A percentile compares a stretch with the other conserved stretches of the same genome.
Conservation (phyloP, 2,113 vertebrate species). For the Leptosomus discolor region DNA sequence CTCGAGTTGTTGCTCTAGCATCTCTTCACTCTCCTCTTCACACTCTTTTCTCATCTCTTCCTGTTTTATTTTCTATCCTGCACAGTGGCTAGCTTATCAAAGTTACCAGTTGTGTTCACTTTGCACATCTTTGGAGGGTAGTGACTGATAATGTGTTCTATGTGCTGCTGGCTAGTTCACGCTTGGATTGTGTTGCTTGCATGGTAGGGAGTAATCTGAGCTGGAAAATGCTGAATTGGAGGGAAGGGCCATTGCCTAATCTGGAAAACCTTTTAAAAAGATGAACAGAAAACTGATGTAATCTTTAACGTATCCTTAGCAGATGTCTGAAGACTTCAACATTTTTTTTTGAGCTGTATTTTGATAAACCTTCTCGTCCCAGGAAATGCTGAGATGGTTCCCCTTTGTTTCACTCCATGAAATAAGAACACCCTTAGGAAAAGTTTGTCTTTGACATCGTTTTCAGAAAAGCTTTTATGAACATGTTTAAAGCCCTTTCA, state of each 20-base stretch:
- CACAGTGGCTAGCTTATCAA: neutral
- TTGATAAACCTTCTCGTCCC: neutral
- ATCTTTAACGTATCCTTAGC: neutral
- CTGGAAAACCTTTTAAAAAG: neutral
- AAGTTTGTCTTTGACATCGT: neutral
- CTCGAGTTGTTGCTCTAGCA: neutral
- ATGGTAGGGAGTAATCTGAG: neutral
- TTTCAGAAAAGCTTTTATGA: neutral
- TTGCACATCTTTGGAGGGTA: neutral
- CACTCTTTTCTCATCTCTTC: neutral
- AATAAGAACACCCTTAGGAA: neutral
- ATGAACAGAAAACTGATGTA: neutral
- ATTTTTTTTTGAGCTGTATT: neutral
- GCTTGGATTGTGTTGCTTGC: neutral
- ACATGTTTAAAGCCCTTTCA: neutral
- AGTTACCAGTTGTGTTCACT: neutral
- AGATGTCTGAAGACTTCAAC: neutral
- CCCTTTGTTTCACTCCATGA: neutral
- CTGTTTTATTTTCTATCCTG: neutral
- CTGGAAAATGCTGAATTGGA: neutral
- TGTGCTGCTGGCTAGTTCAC: neutral
- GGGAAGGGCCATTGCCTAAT: neutral
- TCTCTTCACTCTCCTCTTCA: neutral
- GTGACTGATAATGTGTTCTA: neutral
- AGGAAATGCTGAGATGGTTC: neutral